A percentile compares a stretch with the other conserved stretches of the same genome.
Conservation (phyloP, 2,113 vertebrate genomes). For the Zosterops hypoxanthus region DNA sequence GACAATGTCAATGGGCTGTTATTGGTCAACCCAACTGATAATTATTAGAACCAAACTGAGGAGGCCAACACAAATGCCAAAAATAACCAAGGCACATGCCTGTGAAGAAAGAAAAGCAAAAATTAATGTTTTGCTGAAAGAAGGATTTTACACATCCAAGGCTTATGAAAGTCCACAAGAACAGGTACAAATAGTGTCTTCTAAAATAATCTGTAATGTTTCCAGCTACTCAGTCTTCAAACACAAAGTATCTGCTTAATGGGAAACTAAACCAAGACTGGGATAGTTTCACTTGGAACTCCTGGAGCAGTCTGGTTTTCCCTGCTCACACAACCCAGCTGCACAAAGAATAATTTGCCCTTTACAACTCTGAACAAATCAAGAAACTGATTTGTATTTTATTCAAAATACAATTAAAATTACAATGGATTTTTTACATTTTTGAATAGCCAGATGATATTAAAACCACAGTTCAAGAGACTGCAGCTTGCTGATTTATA, state of each 20-base stretch:
- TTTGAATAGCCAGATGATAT: background rate
- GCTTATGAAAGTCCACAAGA: background rate
- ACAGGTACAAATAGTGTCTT: background rate
- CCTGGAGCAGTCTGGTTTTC: background rate
- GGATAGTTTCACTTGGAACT: background rate
- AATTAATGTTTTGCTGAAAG: background rate
- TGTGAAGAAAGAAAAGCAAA: constrained; percentile 68
- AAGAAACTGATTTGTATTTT: background rate
- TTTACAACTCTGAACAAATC: background rate
- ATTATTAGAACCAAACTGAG: constrained; percentile 86
- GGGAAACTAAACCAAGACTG: background rate
- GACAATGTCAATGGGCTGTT: background rate
- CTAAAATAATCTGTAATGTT: background rate
- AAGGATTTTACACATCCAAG: background rate
- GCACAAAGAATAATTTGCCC: background rate
- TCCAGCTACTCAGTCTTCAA: background rate
- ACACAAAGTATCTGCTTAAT: background rate
- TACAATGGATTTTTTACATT: background rate
- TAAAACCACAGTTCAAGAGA: background rate
- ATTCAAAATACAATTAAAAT: background rate
- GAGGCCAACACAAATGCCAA: constrained; percentile 85
- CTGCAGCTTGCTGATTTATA: background rate
- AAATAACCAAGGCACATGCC: constrained; percentile 83
- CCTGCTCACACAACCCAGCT: background rate
- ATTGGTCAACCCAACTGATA: constrained; percentile 77